Evolutionary conservation across 2,113 vertebrate genomes (phyloP).

Genomic region (Galbula dea): DNA sequence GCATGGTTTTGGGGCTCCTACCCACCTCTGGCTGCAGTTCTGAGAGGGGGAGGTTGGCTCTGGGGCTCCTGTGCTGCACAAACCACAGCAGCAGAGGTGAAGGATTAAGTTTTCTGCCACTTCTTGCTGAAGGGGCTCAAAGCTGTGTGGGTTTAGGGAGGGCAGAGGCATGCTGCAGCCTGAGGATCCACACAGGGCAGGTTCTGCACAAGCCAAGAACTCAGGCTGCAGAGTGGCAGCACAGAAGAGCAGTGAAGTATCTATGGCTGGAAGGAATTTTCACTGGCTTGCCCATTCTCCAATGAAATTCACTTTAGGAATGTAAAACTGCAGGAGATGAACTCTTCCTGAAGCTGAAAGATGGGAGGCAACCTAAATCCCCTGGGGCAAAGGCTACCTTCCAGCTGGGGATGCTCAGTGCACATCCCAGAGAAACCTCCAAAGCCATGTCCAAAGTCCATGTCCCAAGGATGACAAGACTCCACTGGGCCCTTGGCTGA

Average conservation of each 20-base stretch:
- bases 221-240: rapidly evolving
- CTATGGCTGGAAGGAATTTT: background rate
- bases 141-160: background rate
- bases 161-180: background rate
- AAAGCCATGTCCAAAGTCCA: background rate
- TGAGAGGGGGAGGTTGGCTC: background rate
- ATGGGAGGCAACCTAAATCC: background rate
- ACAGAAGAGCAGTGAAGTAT: background rate
- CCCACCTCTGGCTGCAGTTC: rapidly evolving
- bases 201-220: background rate
- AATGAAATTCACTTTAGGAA: background rate
- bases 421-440: background rate
- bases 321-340: background rate
- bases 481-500: constrained; percentile 26
- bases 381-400: background rate
- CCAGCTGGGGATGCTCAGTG: background rate
- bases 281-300: background rate
- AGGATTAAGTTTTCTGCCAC: background rate
- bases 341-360: background rate
- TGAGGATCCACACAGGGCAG: background rate
- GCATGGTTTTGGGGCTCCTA: background rate
- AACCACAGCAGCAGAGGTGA: background rate
- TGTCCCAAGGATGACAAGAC: constrained; percentile 25
- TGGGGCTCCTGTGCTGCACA: background rate
- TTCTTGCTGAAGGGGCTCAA: background rate